These are phyloP conservation scores for Sitobion miscanthi DNA, from an alignment of 1,140 invertebrate genomes.

Conservation along the genomic window DNA sequence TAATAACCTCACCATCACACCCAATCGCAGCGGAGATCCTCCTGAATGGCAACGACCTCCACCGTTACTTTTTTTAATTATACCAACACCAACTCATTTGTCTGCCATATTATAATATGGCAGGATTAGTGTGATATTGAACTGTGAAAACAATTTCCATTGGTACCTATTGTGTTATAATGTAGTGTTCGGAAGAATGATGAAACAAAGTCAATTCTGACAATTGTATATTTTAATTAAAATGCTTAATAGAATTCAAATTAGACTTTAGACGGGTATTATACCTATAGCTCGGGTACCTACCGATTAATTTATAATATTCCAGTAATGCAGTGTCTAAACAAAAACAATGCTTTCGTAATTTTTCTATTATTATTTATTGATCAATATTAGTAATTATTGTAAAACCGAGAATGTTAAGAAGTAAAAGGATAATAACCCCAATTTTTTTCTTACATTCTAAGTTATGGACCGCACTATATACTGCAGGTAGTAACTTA, in stretches of 20 bases:
- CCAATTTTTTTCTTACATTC: background rate
- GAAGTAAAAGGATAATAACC: background rate
- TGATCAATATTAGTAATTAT: too few species aligned
- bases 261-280: background rate
- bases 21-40: background rate
- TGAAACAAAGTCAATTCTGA: background rate
- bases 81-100: background rate
- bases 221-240: slow-evolving; percentile 31
- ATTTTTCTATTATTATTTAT: background rate
- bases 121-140: background rate
- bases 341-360: background rate
- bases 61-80: slow-evolving; percentile 11
- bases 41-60: slow-evolving; percentile 30
- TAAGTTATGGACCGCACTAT: too few species aligned
- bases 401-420: background rate
- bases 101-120: background rate
- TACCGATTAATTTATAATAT: background rate
- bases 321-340: background rate
- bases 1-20: background rate
- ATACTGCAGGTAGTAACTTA: too few species aligned
- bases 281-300: background rate
- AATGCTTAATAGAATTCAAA: background rate
- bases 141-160: background rate
- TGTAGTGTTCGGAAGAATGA: background rate
- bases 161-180: background rate